Conservation (phyloP, 2,797 vertebrate genomes). For the Pristis pectinata region DNA sequence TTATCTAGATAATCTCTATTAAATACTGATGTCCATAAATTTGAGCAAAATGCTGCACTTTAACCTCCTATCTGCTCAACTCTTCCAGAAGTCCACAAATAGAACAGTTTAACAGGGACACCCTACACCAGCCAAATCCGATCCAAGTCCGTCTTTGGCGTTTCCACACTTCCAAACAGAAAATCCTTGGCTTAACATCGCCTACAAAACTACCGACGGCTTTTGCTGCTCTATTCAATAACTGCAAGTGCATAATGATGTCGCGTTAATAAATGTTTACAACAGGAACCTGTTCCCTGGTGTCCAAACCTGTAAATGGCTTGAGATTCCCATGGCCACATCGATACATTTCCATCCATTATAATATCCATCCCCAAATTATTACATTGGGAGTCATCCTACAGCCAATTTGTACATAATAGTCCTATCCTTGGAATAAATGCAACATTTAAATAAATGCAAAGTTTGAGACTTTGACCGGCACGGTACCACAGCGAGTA, state of each 20-base stretch:
- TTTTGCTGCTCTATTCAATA: not conserved
- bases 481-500: too few relatives aligned
- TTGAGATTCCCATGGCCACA: not conserved
- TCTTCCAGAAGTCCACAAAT: not conserved
- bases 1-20: not conserved
- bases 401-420: not conserved
- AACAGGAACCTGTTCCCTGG: not conserved
- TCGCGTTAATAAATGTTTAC: too few relatives aligned
- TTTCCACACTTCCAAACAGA: not conserved
- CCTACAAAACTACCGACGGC: not conserved
- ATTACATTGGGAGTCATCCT: not conserved
- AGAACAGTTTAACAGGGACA: not conserved
- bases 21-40: too few relatives aligned
- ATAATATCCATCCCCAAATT: too few relatives aligned
- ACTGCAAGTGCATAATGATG: not conserved
- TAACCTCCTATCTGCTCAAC: not conserved
- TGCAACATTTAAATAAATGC: too few relatives aligned
- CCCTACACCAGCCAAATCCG: not conserved
- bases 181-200: not conserved
- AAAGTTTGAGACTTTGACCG: too few relatives aligned
- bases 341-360: too few relatives aligned
- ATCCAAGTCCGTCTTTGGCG: not conserved
- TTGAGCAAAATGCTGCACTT: not conserved
- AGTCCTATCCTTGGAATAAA: not conserved
- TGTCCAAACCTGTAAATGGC: not conserved